Conservation (phyloP, 1,140 invertebrate genomes). For the Macrosteles quadrilineatus region DNA sequence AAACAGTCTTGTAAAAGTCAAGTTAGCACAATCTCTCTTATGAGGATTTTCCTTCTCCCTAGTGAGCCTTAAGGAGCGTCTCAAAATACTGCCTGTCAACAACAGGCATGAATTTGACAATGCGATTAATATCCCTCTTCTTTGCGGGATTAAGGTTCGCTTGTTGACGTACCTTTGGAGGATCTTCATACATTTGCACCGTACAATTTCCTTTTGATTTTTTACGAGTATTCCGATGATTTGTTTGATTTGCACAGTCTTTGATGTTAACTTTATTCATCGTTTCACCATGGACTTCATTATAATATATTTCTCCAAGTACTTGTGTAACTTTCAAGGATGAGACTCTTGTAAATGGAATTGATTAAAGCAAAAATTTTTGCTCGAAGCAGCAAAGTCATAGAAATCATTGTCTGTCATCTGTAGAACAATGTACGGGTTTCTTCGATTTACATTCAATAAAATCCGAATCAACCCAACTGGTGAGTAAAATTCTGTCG, state of each 20-base stretch:
- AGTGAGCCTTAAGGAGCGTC: neutral
- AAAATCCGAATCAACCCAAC: slow-evolving; percentile 24
- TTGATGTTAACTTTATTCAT: neutral
- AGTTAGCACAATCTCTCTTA: too few relatives aligned
- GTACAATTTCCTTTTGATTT: neutral
- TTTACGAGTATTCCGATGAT: neutral
- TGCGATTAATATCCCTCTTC: neutral
- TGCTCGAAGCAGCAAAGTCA: slow-evolving; percentile 13
- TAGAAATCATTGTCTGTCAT: slow-evolving; percentile 11
- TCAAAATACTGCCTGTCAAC: neutral
- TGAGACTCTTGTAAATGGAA: neutral
- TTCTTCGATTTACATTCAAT: too few relatives aligned
- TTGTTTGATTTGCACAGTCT: neutral
- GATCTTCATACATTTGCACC: neutral
- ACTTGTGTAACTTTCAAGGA: neutral
- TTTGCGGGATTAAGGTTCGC: neutral
- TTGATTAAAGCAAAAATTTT: neutral
- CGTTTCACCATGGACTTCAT: neutral
- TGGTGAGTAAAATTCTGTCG: slow-evolving; percentile 15
- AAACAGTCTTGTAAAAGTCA: too few relatives aligned
- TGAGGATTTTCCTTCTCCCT: too few relatives aligned
- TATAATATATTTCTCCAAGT: neutral
- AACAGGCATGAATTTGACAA: neutral
- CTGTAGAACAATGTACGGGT: slow-evolving; percentile 6
- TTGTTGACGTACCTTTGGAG: neutral